phyloP scores from a whole-genome alignment of 1,140 invertebrate genomes.

The Caligus rogercresseyi region DNA sequence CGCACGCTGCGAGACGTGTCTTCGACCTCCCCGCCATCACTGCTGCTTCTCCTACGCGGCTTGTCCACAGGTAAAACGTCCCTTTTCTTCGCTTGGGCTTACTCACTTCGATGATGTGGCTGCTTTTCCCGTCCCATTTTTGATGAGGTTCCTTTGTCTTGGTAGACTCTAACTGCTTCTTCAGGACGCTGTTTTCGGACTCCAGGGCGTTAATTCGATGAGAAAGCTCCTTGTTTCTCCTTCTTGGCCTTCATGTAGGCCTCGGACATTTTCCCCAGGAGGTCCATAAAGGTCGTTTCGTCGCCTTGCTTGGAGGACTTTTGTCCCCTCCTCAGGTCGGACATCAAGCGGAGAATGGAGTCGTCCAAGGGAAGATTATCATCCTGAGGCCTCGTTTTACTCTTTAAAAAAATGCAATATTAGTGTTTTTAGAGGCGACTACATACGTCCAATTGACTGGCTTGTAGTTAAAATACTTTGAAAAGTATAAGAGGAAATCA shows the following conservation, averaged over 20 bases:
- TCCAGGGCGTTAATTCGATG: neutral
- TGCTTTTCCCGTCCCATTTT: neutral
- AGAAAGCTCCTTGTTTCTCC: neutral
- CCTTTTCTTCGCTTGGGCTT: neutral
- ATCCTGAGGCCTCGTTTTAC: too few relatives aligned
- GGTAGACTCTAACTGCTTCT: constrained; percentile 9
- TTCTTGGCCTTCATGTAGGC: constrained; percentile 9
- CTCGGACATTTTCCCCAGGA: constrained; percentile 13
- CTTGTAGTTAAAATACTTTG: too few relatives aligned
- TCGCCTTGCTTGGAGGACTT: neutral
- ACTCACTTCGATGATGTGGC: neutral
- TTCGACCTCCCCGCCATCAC: neutral
- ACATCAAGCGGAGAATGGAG: neutral
- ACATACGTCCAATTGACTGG: too few relatives aligned
- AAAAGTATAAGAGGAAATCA: too few relatives aligned
- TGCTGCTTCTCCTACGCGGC: neutral
- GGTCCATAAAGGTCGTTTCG: constrained; percentile 6
- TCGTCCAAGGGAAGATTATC: neutral
- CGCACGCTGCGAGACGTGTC: neutral
- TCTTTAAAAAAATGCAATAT: too few relatives aligned
- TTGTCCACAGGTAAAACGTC: neutral
- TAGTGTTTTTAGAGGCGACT: too few relatives aligned
- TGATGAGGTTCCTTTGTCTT: neutral
- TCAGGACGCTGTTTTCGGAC: constrained; percentile 1
- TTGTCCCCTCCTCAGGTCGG: neutral